Percentiles rank a stretch among this genome's conserved stretches.
These are phyloP conservation scores for Homarus gammarus DNA, from an alignment of 2,888 invertebrate genomes.

Conservation along the genomic window DNA sequence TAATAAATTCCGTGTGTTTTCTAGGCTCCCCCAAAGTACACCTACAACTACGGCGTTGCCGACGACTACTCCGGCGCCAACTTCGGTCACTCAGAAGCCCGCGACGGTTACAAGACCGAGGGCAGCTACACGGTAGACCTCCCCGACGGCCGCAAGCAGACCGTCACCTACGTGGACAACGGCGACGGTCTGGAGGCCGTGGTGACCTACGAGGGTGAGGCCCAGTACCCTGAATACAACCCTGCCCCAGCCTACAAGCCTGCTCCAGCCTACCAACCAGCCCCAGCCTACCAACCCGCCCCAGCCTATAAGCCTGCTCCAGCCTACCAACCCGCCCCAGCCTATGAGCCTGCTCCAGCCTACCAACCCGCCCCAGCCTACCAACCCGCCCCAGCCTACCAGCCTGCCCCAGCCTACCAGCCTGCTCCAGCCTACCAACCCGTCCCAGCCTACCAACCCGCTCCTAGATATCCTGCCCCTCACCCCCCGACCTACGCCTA, in stretches of 20 bases:
- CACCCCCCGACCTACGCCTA: no score
- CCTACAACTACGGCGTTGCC: constrained; percentile 29
- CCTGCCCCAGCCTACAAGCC: no score
- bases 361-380: not conserved
- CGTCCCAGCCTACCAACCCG: not conserved
- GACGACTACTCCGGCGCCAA: constrained; percentile 46
- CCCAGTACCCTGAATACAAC: constrained; percentile 62
- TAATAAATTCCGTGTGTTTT: no score
- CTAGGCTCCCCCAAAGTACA: constrained; percentile 8
- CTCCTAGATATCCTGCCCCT: not conserved
- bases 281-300: constrained; percentile 56
- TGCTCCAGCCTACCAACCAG: constrained; percentile 23
- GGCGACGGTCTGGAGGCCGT: constrained; percentile 72
- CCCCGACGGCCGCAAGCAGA: constrained; percentile 63
- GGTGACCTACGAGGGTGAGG: constrained; percentile 73
- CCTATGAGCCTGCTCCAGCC: not conserved
- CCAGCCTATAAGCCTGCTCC: not conserved
- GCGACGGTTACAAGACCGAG: constrained; percentile 44
- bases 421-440: not conserved
- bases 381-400: not conserved
- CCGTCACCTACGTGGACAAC: constrained; percentile 64
- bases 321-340: not conserved
- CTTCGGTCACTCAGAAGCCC: constrained; percentile 21
- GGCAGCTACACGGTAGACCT: constrained; percentile 60
- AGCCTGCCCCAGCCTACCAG: not conserved